A percentile compares a stretch with the other conserved stretches of the same genome.
These are phyloP conservation scores for Spinus olivaceus DNA, from an alignment of 2,797 vertebrate genomes.

Conservation along the genomic window DNA sequence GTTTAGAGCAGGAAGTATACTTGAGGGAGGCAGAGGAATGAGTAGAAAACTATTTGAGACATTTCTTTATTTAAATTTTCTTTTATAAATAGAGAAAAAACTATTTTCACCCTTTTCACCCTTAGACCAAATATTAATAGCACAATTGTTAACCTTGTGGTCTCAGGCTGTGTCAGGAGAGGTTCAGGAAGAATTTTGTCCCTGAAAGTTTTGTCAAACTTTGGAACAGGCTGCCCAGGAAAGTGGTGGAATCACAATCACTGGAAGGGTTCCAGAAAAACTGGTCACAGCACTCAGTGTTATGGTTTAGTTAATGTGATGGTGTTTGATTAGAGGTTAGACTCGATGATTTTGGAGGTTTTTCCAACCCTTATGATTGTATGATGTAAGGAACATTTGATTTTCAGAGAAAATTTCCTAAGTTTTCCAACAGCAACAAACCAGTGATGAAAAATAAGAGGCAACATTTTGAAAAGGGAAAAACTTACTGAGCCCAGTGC, in stretches of 20 bases:
- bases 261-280: not conserved
- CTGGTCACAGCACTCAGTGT: not conserved
- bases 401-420: not conserved
- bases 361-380: not conserved
- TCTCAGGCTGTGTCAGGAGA: not conserved
- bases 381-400: not conserved
- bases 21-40: not conserved
- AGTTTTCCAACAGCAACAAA: not conserved
- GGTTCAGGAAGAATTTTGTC: not conserved
- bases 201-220: not conserved
- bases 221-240: not conserved
- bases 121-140: not conserved
- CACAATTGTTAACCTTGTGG: not conserved
- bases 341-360: fast-evolving
- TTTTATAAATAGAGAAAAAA: not conserved
- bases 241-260: not conserved
- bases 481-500: not conserved
- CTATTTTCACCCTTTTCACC: not conserved
- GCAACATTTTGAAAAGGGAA: not conserved
- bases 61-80: fast-evolving
- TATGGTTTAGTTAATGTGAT: not conserved
- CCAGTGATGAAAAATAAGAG: not conserved
- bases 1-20: not conserved
- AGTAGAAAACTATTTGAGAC: not conserved
- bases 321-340: not conserved